Evolutionary conservation across 2,888 invertebrate genomes (phyloP), one percentile per base, ranked within the genome.

Genomic region (Eilema depressum): DNA sequence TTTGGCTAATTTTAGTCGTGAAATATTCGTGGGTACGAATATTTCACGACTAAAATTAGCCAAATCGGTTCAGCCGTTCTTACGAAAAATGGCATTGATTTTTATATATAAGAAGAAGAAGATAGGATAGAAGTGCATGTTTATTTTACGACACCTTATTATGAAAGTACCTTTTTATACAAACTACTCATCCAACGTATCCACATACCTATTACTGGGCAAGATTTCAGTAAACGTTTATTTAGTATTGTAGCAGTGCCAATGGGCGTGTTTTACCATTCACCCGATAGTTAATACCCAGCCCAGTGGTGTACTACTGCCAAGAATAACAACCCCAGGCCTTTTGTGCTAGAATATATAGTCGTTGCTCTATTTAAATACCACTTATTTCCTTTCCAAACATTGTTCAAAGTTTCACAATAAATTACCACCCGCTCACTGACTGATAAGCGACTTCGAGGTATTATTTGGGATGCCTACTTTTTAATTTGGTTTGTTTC

Each of bases 311-410:
- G 66, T 37, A 68, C 68, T 70, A 66, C 73, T 83, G 84, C 87
- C 86, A 86, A 85, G 83, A 83, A 86, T 86, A 80, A 85, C 85
- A 85, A 66, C 81, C 78, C 70, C 66, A 75, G 57, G 68, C 68
- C 72, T 79, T 75, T 81, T 83, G 75, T 81, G 71, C 73, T 76
- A 68, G 61, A 83, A 77, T 76, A 53, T n/a, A n/a, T 53, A 77
- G 71, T 70, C 73, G 63, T 71, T 73, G 62, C 69, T 68, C 70
- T 77, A 83, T 82, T 81, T 77, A 81, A 81, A 83, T 76, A 79
- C 66, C 73, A 78, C 75, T 76, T 73, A 79, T 76, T 81, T 74
- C 73, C 73, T 74, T 77, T 75, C 65, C 71, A 61, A 73, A 75
- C 70, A 74, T 71, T 75, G 70, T 79, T 75, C 71, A 76, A 81